phyloP scores from a whole-genome alignment of 2,113 vertebrate genomes.

The Coregonus clupeaformis region DNA sequence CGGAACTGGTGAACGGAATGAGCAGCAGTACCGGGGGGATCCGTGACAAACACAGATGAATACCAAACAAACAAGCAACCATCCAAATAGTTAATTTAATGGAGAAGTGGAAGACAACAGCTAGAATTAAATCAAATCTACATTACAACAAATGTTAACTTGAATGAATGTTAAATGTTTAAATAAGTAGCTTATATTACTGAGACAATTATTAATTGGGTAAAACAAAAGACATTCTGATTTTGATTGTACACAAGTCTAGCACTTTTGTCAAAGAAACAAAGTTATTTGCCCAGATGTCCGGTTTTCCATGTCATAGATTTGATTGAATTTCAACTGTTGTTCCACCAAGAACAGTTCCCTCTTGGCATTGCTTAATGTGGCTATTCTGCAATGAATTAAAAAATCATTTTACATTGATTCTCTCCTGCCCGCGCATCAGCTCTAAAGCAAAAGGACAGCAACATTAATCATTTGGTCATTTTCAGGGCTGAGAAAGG shows the following conservation, averaged over 20 bases:
- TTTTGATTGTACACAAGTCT: no score
- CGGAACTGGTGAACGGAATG: no score
- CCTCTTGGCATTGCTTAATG: not conserved
- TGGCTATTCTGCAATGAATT: not conserved
- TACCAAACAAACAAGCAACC: no score
- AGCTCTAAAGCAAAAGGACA: not conserved
- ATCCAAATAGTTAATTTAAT: no score
- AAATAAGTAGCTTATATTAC: no score
- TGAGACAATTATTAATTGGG: no score
- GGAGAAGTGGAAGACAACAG: no score
- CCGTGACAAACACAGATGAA: no score
- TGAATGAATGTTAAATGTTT: not conserved
- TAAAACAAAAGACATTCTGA: no score
- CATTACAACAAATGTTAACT: no score
- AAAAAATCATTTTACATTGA: not conserved
- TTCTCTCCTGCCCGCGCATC: not conserved
- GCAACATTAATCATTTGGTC: slow-evolving; percentile 14
- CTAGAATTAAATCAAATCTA: no score
- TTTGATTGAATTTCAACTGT: not conserved
- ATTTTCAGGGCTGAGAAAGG: slow-evolving; percentile 1
- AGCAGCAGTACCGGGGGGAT: no score
- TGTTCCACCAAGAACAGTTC: not conserved
- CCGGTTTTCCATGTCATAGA: not conserved
- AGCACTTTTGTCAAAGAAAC: not conserved
- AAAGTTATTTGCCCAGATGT: not conserved